Percentiles rank a stretch among this genome's conserved stretches.
phyloP scores from a whole-genome alignment of 2,113 vertebrate genomes.

The Sprattus sprattus region DNA sequence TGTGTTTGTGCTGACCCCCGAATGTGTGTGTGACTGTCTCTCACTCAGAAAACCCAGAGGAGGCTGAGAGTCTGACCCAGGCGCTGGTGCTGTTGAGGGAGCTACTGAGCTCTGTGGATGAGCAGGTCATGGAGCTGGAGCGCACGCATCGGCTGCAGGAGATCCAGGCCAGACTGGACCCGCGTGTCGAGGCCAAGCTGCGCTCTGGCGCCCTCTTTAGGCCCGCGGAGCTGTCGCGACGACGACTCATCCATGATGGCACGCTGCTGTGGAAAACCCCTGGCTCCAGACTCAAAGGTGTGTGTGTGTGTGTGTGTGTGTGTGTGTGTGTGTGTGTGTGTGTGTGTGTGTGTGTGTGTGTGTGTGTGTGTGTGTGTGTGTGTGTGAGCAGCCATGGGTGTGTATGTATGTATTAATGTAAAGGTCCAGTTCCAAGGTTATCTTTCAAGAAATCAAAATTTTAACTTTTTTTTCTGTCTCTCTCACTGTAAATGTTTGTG shows the following conservation, averaged over 20 bases:
- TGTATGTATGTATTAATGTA: slow-evolving; percentile 54
- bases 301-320: slow-evolving; percentile 11
- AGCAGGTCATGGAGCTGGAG: slow-evolving; percentile 83
- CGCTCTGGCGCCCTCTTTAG: slow-evolving; percentile 72
- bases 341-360: not conserved
- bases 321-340: slow-evolving; percentile 16
- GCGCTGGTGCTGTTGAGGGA: slow-evolving; percentile 77
- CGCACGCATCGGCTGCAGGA: slow-evolving; percentile 82
- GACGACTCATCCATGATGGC: slow-evolving; percentile 83
- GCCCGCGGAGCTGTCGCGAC: slow-evolving; percentile 78
- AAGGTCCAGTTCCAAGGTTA: not conserved
- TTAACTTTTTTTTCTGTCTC: not conserved
- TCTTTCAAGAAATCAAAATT: not conserved
- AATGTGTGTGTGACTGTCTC: not conserved
- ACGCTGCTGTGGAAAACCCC: slow-evolving; percentile 85
- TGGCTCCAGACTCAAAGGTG: slow-evolving; percentile 83
- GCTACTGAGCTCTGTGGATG: slow-evolving; percentile 80
- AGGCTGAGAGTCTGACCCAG: slow-evolving; percentile 67
- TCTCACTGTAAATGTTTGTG: not conserved
- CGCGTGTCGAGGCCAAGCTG: slow-evolving; percentile 69
- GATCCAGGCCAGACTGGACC: slow-evolving; percentile 79
- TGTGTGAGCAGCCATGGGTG: not conserved
- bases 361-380: not conserved
- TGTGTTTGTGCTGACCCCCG: not conserved
- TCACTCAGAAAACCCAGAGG: slow-evolving; percentile 77